A percentile compares a stretch with the other conserved stretches of the same genome.
phyloP scores from a whole-genome alignment of 2,113 vertebrate species.

The Hucho hucho region DNA sequence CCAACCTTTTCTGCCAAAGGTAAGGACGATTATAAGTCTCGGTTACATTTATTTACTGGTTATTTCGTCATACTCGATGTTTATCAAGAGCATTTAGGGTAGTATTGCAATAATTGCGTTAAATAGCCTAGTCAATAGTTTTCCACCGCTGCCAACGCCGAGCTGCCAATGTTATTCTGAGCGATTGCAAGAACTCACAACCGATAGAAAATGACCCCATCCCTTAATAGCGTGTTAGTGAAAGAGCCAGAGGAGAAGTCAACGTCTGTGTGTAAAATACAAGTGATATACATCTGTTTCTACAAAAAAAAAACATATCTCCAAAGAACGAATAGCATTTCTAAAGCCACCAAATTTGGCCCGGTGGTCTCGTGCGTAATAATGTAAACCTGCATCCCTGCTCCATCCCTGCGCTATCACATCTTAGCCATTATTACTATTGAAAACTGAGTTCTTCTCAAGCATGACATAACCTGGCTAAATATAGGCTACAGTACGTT shows the following conservation, averaged over 20 bases:
- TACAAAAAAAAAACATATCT: background rate
- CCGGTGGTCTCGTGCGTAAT: slow-evolving; percentile 8
- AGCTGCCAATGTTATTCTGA: background rate
- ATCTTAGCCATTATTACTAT: background rate
- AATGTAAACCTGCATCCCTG: background rate
- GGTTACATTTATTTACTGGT: too few species aligned
- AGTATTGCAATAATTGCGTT: background rate
- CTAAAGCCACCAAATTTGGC: background rate
- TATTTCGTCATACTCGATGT: too few species aligned
- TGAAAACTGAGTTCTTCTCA: background rate
- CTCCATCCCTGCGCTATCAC: background rate
- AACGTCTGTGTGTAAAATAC: background rate
- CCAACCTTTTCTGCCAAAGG: background rate
- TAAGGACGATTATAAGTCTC: background rate
- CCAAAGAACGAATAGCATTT: background rate
- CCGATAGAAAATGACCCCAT: background rate
- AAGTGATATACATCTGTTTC: background rate
- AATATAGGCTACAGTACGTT: background rate
- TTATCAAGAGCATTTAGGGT: too few species aligned
- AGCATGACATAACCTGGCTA: background rate
- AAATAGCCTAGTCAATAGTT: background rate
- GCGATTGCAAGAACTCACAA: background rate
- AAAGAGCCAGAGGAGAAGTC: background rate
- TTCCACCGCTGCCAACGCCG: background rate
- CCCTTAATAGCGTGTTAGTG: background rate